Conservation (phyloP, 2,888 invertebrate genomes). For the Hyppa rectilinea region DNA sequence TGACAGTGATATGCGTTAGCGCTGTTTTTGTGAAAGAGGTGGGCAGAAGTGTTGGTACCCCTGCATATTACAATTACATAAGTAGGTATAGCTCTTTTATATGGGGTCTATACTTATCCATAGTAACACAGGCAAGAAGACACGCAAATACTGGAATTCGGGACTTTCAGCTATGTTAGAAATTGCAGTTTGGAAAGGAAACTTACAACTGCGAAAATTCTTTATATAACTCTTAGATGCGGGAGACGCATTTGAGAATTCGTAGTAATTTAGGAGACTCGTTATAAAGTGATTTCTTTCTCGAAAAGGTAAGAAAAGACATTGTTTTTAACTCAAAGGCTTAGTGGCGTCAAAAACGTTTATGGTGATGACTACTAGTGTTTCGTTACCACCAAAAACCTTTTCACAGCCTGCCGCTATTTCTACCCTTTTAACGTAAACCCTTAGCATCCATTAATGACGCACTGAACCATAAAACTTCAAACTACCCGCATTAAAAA, state of each 20-base stretch:
- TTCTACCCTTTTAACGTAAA: neutral
- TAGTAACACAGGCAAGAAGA: neutral
- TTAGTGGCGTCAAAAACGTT: neutral
- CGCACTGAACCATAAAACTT: constrained; percentile 16
- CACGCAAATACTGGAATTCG: neutral
- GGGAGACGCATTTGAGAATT: neutral
- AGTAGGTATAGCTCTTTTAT: neutral
- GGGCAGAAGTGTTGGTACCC: neutral
- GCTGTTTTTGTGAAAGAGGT: constrained; percentile 38
- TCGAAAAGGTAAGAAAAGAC: neutral
- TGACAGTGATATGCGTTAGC: constrained; percentile 22
- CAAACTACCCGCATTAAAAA: constrained; percentile 36
- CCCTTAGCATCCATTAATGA: neutral
- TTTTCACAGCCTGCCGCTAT: neutral
- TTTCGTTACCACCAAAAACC: neutral
- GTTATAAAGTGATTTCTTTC: too few species aligned
- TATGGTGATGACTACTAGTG: neutral
- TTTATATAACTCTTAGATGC: neutral
- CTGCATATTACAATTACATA: too few species aligned
- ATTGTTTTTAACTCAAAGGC: neutral
- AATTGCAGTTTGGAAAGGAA: neutral
- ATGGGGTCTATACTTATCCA: neutral
- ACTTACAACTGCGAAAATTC: neutral
- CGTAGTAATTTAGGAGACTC: neutral
- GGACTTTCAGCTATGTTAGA: neutral